A percentile compares a stretch with the other conserved stretches of the same genome.
Conservation (phyloP, 2,113 vertebrate species). For the Microtus pennsylvanicus region DNA sequence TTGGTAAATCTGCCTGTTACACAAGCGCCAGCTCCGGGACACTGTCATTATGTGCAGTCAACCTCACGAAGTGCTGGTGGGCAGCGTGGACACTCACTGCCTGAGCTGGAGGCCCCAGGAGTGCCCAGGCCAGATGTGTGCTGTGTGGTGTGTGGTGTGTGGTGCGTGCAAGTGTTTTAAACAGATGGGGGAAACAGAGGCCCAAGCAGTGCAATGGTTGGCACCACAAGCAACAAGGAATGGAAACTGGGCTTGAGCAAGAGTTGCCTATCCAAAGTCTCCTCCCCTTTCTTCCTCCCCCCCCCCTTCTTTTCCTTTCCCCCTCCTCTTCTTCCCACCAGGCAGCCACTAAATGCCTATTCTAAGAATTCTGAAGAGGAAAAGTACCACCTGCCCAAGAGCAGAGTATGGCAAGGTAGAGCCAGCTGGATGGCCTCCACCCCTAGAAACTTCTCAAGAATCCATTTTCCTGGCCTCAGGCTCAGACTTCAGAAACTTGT, state of each 20-base stretch:
- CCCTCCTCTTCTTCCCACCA: background rate
- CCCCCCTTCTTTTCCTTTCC: too few species aligned
- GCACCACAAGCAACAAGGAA: background rate
- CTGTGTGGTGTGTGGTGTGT: too few species aligned
- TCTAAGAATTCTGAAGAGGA: slow-evolving; percentile 58
- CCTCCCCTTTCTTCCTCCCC: background rate
- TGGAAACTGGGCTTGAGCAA: too few species aligned
- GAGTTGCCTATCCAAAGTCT: background rate
- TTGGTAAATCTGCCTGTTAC: slow-evolving; percentile 75
- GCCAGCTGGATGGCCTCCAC: background rate
- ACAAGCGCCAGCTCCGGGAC: slow-evolving; percentile 67
- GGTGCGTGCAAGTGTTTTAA: background rate
- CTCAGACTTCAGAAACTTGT: background rate
- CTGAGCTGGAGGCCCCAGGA: background rate
- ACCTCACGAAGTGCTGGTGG: background rate
- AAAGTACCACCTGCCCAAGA: slow-evolving; percentile 2
- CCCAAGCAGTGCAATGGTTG: background rate
- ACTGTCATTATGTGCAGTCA: slow-evolving; percentile 59
- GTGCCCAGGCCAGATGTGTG: background rate
- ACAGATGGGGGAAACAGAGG: slow-evolving; percentile 2
- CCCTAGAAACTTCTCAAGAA: slow-evolving; percentile 8
- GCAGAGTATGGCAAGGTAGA: background rate
- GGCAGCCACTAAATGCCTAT: background rate
- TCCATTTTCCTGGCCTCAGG: background rate
- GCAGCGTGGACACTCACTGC: background rate